Conservation (phyloP, 2,888 invertebrate genomes). For the Oithona nana region DNA sequence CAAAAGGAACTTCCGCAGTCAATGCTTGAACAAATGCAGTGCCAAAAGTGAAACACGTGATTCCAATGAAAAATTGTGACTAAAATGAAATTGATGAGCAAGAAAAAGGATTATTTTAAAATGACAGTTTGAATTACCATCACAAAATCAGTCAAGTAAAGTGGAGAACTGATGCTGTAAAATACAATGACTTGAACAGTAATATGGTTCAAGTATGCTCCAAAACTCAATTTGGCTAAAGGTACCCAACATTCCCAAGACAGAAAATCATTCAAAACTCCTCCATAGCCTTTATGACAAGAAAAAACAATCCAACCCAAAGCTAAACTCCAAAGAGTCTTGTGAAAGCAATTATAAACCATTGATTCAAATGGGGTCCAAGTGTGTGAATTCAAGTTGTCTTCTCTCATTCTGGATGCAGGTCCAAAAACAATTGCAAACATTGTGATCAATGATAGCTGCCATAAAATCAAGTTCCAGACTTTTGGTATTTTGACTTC, state of each 20-base stretch:
- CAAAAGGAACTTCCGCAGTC: not conserved
- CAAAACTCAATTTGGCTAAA: constrained; percentile 47
- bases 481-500: not conserved
- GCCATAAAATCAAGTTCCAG: too few relatives aligned
- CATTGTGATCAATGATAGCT: not conserved
- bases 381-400: not conserved
- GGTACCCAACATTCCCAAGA: constrained; percentile 42
- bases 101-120: not conserved
- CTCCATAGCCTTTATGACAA: constrained; percentile 38
- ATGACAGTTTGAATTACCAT: not conserved
- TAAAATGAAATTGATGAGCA: not conserved
- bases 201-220: constrained; percentile 35
- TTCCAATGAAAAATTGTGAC: not conserved
- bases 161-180: not conserved
- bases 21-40: not conserved
- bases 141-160: not conserved
- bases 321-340: constrained; percentile 45
- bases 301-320: constrained; percentile 53
- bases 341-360: constrained; percentile 41
- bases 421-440: not conserved
- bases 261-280: constrained; percentile 34
- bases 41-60: not conserved
- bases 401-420: not conserved
- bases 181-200: not conserved
- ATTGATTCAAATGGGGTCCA: not conserved